Evolutionary conservation across 2,797 vertebrate genomes (phyloP).

Genomic region (Falco biarmicus): DNA sequence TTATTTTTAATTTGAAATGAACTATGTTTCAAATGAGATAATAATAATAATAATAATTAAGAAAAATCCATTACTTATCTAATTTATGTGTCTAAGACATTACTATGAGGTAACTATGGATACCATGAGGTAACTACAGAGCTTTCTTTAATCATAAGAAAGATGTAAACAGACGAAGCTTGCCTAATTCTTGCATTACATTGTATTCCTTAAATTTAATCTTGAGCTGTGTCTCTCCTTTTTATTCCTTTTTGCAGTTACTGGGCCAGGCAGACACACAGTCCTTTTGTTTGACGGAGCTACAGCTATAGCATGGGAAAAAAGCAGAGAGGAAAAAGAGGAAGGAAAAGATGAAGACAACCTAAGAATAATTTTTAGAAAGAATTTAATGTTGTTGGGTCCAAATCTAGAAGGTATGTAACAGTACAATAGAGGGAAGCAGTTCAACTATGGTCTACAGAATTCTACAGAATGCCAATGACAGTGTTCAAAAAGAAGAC

Average conservation of each 20-base stretch:
- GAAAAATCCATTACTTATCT: not conserved
- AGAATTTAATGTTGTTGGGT: not conserved
- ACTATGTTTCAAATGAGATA: not conserved
- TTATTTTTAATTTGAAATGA: not conserved
- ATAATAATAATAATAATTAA: no score
- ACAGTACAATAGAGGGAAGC: not conserved
- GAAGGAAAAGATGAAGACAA: not conserved
- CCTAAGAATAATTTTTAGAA: not conserved
- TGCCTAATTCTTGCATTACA: not conserved
- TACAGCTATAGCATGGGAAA: not conserved
- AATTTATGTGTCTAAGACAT: not conserved
- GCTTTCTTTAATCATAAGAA: not conserved
- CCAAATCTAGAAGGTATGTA: not conserved
- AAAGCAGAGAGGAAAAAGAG: not conserved
- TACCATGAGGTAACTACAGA: not conserved
- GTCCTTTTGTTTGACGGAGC: not conserved
- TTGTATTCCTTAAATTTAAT: not conserved
- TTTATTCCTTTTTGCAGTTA: not conserved
- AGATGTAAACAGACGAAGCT: not conserved
- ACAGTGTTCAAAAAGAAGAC: not conserved
- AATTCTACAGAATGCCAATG: not conserved
- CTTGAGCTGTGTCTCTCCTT: not conserved
- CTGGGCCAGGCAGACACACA: rapidly evolving
- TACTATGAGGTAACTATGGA: not conserved
- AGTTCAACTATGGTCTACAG: not conserved